A percentile compares a stretch with the other conserved stretches of the same genome.
Conservation (phyloP, 64 coral and sea anemone species). For the Dendrophyllia cribrosa region DNA sequence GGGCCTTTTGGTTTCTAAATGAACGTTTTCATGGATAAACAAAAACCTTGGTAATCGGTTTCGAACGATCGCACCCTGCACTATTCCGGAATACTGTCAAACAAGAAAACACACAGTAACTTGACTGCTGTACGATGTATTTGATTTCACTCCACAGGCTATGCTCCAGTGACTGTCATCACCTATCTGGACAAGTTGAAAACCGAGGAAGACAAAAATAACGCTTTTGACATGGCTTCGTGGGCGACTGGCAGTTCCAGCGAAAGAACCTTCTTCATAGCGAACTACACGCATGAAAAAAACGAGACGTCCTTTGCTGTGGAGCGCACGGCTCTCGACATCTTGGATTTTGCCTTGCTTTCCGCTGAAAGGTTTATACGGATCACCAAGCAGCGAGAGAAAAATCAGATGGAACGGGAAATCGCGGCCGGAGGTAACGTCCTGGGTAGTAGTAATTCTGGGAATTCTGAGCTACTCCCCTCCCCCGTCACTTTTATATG, state of each 20-base stretch:
- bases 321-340: constrained; percentile 63
- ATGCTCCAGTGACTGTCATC: constrained; percentile 82
- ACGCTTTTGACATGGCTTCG: constrained; percentile 51
- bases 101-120: no score
- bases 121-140: not conserved
- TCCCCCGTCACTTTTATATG: not conserved
- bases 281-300: constrained; percentile 71
- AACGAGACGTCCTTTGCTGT: constrained; percentile 10
- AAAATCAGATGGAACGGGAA: constrained; percentile 30
- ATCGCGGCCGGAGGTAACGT: not conserved
- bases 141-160: constrained; percentile 12
- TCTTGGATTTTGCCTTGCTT: constrained; percentile 69
- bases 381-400: constrained; percentile 68
- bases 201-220: constrained; percentile 43
- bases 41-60: no score
- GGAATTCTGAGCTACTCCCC: no score
- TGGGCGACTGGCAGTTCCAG: constrained; percentile 65
- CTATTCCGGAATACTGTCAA: no score
- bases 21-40: no score
- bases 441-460: not conserved
- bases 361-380: constrained; percentile 80
- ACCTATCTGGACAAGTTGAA: constrained; percentile 81
- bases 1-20: no score
- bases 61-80: no score
- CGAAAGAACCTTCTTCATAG: constrained; percentile 78